phyloP scores from a whole-genome alignment of 1,140 invertebrate species.

The Eriosoma lanigerum region DNA sequence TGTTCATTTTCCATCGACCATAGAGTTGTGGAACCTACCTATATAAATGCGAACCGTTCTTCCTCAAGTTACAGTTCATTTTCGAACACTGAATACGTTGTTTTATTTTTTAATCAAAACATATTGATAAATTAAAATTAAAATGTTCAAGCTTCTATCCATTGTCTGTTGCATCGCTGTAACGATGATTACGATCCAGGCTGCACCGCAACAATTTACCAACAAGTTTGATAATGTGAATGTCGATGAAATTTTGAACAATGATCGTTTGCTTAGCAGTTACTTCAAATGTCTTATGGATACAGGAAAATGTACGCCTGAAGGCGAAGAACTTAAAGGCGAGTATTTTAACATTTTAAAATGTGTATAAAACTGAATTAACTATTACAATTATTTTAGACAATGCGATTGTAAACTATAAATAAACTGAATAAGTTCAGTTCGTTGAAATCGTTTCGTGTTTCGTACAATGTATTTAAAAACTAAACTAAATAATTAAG shows the following conservation, averaged over 20 bases:
- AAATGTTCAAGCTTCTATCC: not conserved
- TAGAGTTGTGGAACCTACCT: not conserved
- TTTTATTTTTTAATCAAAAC: not conserved
- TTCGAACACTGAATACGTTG: not conserved
- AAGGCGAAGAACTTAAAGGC: conserved; percentile 72
- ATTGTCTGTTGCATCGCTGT: not conserved
- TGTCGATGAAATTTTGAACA: conserved; percentile 68
- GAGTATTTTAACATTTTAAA: conserved; percentile 56
- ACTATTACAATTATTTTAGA: no score
- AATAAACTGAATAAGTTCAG: not conserved
- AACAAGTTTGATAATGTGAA: conserved; percentile 73
- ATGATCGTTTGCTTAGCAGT: conserved; percentile 66
- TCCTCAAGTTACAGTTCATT: not conserved
- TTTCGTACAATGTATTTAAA: not conserved
- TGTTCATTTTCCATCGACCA: not conserved
- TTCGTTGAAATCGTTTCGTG: not conserved
- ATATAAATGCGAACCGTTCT: not conserved
- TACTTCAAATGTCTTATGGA: conserved; percentile 72
- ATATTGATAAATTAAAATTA: not conserved
- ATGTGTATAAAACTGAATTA: not conserved
- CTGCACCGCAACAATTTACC: conserved; percentile 62
- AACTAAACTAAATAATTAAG: not conserved
- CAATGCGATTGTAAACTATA: not conserved
- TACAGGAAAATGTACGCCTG: conserved; percentile 69
- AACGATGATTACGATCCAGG: not conserved